Evolutionary conservation across 2,113 vertebrate genomes (phyloP), one percentile per base, ranked within the genome.

Genomic region (Tachuris rubrigastra): DNA sequence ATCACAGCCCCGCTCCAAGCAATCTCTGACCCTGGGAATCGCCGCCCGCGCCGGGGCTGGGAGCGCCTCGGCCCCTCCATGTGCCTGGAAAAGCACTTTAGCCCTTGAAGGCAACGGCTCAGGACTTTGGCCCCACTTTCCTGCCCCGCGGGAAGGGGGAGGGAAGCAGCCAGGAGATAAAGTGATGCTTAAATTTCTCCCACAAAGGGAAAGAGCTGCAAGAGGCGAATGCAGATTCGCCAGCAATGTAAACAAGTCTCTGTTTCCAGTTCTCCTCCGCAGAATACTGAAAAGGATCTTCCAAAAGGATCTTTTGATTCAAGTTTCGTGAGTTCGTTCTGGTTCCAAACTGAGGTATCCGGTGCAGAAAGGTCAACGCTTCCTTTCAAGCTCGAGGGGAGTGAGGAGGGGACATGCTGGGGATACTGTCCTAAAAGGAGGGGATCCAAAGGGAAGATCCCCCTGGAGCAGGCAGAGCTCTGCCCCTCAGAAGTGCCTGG

Each of bases 271-370:
- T 96, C 52, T 96, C 84, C 81, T 85, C 87, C 22, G 35, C 44
- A 60, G 56, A 91, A 84, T 68, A 86, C 77, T 85, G 93, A 82
- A 81, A 85, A 91, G 74, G 87, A 89, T 85, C 56, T 90, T 86
- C 76, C 31, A 46, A 69, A 89, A 87, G 72, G 41, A 92, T 53
- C 89, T 67, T 65, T 96, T 77, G 47, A 75, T 98, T 98, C 98
- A 98, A 98, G 98, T 98, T 97, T 97, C 59, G 87, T 8, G 95
- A 97, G 95, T 94, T 69, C 28, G 18, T 62, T 97, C 96, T 93
- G 91, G 91, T 95, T 96, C 96, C 93, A 74, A 95, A 95, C 88
- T 98, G 98, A 98, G 98, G 98, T 98, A 98, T 97, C 96, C 86
- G 84, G 91, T 98, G 95, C 93, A 93, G 97, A 96, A 93, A 93